Evolutionary conservation across 2,888 invertebrate species (phyloP).

Genomic region (Quadroppia sp.): DNA sequence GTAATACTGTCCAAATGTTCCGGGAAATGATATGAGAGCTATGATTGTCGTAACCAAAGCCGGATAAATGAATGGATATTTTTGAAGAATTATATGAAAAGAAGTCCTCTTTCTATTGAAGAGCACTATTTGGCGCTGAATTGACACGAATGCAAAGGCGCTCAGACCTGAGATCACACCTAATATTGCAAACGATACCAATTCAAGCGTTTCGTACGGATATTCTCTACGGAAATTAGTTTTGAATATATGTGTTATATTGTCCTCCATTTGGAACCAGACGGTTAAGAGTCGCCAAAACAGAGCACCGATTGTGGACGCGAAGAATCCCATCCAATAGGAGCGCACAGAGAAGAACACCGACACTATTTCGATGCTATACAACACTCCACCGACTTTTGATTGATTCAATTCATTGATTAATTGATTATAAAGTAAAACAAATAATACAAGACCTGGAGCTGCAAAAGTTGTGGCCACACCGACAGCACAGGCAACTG

Average conservation of each 20-base stretch:
- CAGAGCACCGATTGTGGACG: slow-evolving; percentile 94
- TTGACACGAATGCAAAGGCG: slow-evolving; percentile 85
- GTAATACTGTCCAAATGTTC: slow-evolving; percentile 77
- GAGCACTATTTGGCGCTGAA: slow-evolving; percentile 85
- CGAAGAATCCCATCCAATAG: slow-evolving; percentile 98
- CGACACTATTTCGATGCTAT: slow-evolving; percentile 98
- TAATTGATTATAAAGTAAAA: not conserved
- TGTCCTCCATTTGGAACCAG: slow-evolving; percentile 88
- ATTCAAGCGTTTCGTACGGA: slow-evolving; percentile 94
- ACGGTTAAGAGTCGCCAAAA: slow-evolving; percentile 89
- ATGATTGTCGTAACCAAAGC: slow-evolving; percentile 80
- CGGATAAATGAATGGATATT: slow-evolving; percentile 93
- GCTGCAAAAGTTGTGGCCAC: slow-evolving; percentile 84
- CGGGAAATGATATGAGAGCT: slow-evolving; percentile 80
- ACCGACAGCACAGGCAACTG: slow-evolving; percentile 92
- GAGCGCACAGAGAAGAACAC: slow-evolving; percentile 97
- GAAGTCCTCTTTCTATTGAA: slow-evolving; percentile 87
- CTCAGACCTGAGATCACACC: slow-evolving; percentile 82
- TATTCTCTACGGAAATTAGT: slow-evolving; percentile 90
- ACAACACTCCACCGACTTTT: slow-evolving; percentile 81
- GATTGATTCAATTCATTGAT: not conserved
- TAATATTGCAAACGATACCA: slow-evolving; percentile 85
- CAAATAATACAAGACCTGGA: slow-evolving; percentile 56
- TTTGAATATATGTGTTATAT: slow-evolving; percentile 84
- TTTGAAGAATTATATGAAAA: slow-evolving; percentile 84